Conservation (phyloP, 2,888 invertebrate species). For the Caenorhabditis drosophilae region DNA sequence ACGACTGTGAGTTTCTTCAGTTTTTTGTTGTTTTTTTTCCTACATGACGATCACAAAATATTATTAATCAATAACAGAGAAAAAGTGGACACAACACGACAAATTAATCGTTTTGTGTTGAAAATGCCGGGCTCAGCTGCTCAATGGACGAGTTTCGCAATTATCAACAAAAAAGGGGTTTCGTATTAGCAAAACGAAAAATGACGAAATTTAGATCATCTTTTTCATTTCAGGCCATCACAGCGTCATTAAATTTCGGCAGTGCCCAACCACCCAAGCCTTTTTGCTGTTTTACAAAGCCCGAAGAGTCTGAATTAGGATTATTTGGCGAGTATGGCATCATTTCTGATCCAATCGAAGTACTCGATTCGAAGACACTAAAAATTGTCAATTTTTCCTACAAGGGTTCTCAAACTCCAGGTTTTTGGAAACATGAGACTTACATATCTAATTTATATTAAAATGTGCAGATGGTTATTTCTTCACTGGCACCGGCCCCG, state of each 20-base stretch:
- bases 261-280: constrained; percentile 53
- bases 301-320: constrained; percentile 39
- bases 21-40: not conserved
- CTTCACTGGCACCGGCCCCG: constrained; percentile 53
- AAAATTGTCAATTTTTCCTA: constrained; percentile 53
- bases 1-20: constrained; percentile 13
- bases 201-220: too few species aligned
- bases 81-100: not conserved
- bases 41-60: not conserved
- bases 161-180: constrained; percentile 27
- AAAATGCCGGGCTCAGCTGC: constrained; percentile 36
- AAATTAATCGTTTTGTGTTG: constrained; percentile 13
- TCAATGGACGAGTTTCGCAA: constrained; percentile 29
- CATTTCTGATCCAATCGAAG: constrained; percentile 44
- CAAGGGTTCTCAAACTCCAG: constrained; percentile 63
- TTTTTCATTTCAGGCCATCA: too few species aligned
- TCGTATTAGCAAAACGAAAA: too few species aligned
- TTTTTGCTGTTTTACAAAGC: constrained; percentile 58
- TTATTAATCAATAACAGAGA: not conserved
- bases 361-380: constrained; percentile 60
- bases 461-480: constrained; percentile 61
- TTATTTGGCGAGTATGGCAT: constrained; percentile 54
- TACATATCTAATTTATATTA: not conserved
- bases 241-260: too few species aligned
- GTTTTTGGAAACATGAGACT: constrained; percentile 21